Evolutionary conservation across 2,888 invertebrate species (phyloP), one percentile per base, ranked within the genome.

Genomic region (Drosophila silvestris): DNA sequence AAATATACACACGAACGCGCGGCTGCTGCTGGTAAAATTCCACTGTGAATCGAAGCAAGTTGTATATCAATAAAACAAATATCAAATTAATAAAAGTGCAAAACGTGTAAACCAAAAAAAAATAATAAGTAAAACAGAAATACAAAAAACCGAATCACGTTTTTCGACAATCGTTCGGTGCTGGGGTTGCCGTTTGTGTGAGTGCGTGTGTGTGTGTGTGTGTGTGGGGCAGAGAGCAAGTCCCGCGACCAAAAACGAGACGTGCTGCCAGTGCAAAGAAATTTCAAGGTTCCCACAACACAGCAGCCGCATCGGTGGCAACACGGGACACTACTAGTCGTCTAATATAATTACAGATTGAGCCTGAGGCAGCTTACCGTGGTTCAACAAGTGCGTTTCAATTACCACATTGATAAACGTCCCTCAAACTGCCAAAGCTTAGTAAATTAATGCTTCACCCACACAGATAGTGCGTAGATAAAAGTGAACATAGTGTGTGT

Each of bases 11-110:
- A 72, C 68, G 52, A 74, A 68, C 58, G 66, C 52, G 66, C 72
- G 71, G 65, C 63, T 70, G 68, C 58, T 77, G 82, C 87, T 87
- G 89, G 90, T 90, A 89, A 87, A 87, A 90, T 87, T 87, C 91
- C 91, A 90, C 75, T 89, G 89, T 77, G 76, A 76, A 81, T 63
- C 76, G 65, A 79, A 79, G 89, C 75, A 89, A 87, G 86, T 89
- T 83, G 90, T 90, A 73, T 83, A 83, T 90, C 83, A 83, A 81
- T 81, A 76, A 85, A 82, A 74, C 74, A 85, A 89, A 89, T 79
- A 85, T 44, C 30, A 62, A 74, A 37, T 76, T 68, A 57, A 58
- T 74, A 70, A 76, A 81, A 82, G 64, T 66, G 65, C 57, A 79
- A 90, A 89, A 89, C 84, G 85, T 83, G 86, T 80, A 71, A 79